Evolutionary conservation across 2,113 vertebrate genomes (phyloP), one percentile per base, ranked within the genome.

Genomic region (Maccullochella peelii): DNA sequence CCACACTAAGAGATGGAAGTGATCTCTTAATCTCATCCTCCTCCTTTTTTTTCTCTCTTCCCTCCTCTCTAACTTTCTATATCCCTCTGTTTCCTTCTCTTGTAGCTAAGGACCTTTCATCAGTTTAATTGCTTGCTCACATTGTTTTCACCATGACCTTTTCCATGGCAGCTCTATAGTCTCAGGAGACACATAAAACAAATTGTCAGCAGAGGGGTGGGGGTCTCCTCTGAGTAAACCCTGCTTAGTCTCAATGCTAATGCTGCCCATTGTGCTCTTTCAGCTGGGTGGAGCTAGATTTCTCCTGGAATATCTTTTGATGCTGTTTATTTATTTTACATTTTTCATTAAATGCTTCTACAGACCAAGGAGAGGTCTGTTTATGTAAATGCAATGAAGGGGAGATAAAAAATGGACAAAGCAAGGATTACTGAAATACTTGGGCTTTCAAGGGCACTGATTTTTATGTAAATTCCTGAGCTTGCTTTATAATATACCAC

Each of bases 111-210:
- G 57, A 87, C 71, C 27, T 83, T 69, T 80, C 83, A 85, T 84
- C 80, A 30, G 27, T 83, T 88, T 84, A 90, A 91, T 86, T 89
- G 86, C 90, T 87, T 82, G 68, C 82, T 77, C 74, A 79, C 70
- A 74, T 91, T 82, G 88, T 89, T 82, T 88, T 85, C 1, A 16
- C 65, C 10, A 16, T 89, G 87, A 89, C 92, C 88, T 91, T 93
- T 88, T 70, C 81, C 61, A 30, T 65, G 27, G 79, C 66, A 49
- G 86, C 86, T 76, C 47, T 27, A 44, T 79, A 38, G 79, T 89
- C 90, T 86, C 88, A 36, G 73, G 89, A 88, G 86, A 82, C 73
- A 36, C 77, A 65, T 85, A 78, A 87, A 92, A 86, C 87, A 93
- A 85, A 91, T 81, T 76, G 76, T 79, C 74, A 59, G 65, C 59